Conservation (phyloP, 1,140 invertebrate species). For the Bombus pyrosoma region DNA sequence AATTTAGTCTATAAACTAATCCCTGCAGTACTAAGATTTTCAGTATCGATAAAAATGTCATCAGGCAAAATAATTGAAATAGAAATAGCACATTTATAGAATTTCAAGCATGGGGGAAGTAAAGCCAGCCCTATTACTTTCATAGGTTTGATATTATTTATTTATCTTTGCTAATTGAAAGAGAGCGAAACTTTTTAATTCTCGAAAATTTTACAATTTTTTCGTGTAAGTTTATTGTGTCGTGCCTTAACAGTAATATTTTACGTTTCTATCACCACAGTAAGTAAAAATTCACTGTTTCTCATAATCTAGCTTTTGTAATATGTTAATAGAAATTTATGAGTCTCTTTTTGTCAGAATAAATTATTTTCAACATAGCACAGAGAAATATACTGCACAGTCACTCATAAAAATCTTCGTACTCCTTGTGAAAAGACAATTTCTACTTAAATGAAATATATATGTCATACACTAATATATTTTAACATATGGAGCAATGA, state of each 20-base stretch:
- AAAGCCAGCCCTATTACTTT: too few relatives aligned
- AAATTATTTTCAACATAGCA: background rate
- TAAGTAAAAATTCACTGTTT: too few relatives aligned
- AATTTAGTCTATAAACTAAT: background rate
- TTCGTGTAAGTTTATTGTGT: background rate
- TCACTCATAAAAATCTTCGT: background rate
- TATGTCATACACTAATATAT: too few relatives aligned
- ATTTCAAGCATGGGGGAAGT: background rate
- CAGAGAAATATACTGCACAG: background rate
- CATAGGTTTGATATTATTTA: too few relatives aligned
- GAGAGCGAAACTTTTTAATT: background rate
- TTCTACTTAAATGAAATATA: background rate
- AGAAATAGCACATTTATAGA: background rate
- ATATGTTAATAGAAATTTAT: background rate
- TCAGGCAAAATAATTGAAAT: background rate
- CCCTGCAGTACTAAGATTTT: background rate
- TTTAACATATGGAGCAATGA: background rate
- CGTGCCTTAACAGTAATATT: too few relatives aligned
- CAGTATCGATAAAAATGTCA: background rate
- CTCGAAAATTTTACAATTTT: background rate
- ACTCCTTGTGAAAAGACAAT: background rate
- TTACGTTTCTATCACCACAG: too few relatives aligned
- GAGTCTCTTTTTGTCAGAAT: background rate
- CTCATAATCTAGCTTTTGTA: background rate
- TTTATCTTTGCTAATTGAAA: too few relatives aligned